A percentile compares a stretch with the other conserved stretches of the same genome.
These are phyloP conservation scores for Callyntrura guangdongensis DNA, from an alignment of 2,888 invertebrate species.

Conservation along the genomic window DNA sequence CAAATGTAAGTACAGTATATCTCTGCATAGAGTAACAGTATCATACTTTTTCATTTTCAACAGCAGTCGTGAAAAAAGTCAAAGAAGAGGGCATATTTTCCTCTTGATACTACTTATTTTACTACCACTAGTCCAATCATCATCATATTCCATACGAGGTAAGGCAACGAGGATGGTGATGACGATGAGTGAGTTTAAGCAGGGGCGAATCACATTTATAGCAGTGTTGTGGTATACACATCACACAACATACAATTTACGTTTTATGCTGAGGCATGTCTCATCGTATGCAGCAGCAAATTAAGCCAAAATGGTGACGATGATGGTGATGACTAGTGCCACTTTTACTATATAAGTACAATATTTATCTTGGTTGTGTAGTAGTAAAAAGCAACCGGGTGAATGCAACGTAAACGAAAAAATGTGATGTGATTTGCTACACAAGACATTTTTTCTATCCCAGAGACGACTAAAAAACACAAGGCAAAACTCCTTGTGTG, in stretches of 20 bases:
- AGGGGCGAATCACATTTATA: constrained; percentile 23
- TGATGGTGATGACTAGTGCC: constrained; percentile 30
- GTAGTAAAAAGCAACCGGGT: neutral
- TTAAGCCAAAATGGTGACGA: constrained; percentile 45
- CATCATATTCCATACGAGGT: neutral
- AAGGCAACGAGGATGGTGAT: neutral
- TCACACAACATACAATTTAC: neutral
- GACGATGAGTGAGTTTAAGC: constrained; percentile 14
- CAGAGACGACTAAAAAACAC: neutral
- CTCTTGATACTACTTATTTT: constrained; percentile 42
- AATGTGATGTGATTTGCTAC: constrained; percentile 45
- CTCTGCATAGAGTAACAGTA: neutral
- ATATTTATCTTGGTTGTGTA: constrained; percentile 1
- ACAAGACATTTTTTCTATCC: neutral
- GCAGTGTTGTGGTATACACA: neutral
- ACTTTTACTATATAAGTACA: constrained; percentile 40
- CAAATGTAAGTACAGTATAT: neutral
- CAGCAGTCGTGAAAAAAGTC: neutral
- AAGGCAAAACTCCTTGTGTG: neutral
- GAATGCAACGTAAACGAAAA: neutral
- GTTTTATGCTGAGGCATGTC: neutral
- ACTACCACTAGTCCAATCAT: neutral
- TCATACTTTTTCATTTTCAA: constrained; percentile 5
- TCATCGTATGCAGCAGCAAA: constrained; percentile 14
- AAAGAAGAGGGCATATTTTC: neutral